These are phyloP conservation scores for Corythornis vintsioides DNA, from an alignment of 2,113 vertebrate species.

Conservation along the genomic window DNA sequence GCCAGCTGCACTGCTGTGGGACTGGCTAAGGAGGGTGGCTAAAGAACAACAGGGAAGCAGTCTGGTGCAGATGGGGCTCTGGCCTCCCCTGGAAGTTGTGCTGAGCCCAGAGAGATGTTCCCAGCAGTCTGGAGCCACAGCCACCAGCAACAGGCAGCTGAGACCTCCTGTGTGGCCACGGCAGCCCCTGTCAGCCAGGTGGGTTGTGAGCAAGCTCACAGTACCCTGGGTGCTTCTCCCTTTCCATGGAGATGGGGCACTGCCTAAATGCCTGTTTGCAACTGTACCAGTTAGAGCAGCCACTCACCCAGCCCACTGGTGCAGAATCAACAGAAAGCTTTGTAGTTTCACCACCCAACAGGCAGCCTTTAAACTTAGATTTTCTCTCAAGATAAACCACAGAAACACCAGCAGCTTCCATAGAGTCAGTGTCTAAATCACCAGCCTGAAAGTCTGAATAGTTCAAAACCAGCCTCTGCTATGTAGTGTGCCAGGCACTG, in stretches of 20 bases:
- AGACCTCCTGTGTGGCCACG: neutral
- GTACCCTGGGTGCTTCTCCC: neutral
- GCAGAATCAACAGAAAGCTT: neutral
- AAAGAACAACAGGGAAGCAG: neutral
- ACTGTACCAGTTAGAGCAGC: neutral
- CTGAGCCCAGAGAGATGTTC: neutral
- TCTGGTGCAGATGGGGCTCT: neutral
- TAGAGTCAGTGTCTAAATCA: neutral
- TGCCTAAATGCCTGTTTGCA: neutral
- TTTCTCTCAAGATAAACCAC: neutral
- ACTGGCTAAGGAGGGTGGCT: neutral
- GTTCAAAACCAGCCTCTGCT: neutral
- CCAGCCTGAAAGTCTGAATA: neutral
- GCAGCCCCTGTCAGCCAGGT: neutral
- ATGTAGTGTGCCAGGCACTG: neutral
- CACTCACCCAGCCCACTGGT: neutral
- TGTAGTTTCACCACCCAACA: neutral
- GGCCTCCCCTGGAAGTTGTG: neutral
- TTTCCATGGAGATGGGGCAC: neutral
- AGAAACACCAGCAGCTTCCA: fast-evolving
- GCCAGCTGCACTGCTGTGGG: neutral
- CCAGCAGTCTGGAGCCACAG: neutral
- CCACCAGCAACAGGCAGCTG: neutral
- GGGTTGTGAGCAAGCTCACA: neutral
- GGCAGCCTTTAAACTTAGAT: neutral